Conservation (phyloP, 2,113 vertebrate genomes). For the Alosa alosa region DNA sequence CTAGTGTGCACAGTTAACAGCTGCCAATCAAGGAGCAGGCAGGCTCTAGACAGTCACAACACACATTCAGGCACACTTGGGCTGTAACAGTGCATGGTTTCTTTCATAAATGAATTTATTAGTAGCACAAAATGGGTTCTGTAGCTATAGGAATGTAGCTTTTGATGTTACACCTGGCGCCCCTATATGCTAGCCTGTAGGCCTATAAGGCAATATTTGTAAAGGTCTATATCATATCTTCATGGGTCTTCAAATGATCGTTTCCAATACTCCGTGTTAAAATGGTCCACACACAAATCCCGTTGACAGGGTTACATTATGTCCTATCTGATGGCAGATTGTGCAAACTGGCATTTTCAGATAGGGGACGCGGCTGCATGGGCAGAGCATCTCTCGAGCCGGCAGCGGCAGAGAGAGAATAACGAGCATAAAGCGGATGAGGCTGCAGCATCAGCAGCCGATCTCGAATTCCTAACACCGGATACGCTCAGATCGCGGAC, state of each 20-base stretch:
- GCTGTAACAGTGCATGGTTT: no score
- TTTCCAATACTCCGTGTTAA: background rate
- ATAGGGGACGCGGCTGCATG: background rate
- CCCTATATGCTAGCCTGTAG: background rate
- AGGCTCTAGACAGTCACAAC: no score
- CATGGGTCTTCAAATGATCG: background rate
- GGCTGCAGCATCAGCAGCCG: slow-evolving; percentile 36
- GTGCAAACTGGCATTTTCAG: background rate
- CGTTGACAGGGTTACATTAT: slow-evolving; percentile 21
- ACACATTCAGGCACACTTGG: no score
- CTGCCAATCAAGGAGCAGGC: no score
- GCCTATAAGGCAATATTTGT: background rate
- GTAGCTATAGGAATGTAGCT: no score
- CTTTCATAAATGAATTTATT: no score
- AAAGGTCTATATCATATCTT: background rate
- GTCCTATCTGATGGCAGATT: slow-evolving; percentile 5
- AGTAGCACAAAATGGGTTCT: no score
- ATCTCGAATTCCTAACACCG: slow-evolving; percentile 30
- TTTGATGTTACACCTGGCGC: no score
- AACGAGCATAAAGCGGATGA: background rate
- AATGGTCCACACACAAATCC: background rate
- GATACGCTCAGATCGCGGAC: slow-evolving; percentile 20
- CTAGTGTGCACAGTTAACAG: no score
- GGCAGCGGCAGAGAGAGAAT: slow-evolving; percentile 8
- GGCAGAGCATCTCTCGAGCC: background rate